Percentiles rank a stretch among this genome's conserved stretches.
These are phyloP conservation scores for Chloroceryle aenea DNA, from an alignment of 2,113 vertebrate genomes.

Conservation along the genomic window DNA sequence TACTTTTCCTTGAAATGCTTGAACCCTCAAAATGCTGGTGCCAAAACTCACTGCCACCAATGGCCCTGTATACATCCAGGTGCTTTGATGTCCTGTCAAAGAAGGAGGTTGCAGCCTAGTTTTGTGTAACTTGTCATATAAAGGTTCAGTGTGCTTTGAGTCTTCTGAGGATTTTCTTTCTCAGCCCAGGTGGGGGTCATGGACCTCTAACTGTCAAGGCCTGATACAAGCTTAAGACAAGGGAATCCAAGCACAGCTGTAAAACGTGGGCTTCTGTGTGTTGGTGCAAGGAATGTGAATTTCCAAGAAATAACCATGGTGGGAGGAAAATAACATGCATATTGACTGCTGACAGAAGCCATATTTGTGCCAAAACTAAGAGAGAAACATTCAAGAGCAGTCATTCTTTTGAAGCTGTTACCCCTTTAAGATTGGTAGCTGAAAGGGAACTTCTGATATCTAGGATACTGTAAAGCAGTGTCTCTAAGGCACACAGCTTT, in stretches of 20 bases:
- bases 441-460: neutral
- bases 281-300: constrained; percentile 43
- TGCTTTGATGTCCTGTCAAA: neutral
- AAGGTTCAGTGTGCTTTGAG: neutral
- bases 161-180: neutral
- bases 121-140: neutral
- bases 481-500: neutral
- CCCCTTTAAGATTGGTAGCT: constrained; percentile 5
- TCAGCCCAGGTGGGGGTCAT: neutral
- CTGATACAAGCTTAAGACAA: neutral
- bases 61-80: neutral
- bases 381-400: neutral
- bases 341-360: constrained; percentile 1
- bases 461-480: neutral
- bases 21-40: neutral
- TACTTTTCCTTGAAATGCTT: neutral
- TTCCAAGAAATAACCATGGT: constrained; percentile 47
- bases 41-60: neutral
- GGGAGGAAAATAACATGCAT: constrained; percentile 38
- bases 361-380: constrained; percentile 15
- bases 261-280: constrained; percentile 28
- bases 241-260: constrained; percentile 43
- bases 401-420: constrained; percentile 17
- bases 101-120: neutral
- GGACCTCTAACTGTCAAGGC: neutral